These are phyloP conservation scores for Aphaenogaster ashmeadi DNA, from an alignment of 1,140 invertebrate genomes.

Conservation along the genomic window DNA sequence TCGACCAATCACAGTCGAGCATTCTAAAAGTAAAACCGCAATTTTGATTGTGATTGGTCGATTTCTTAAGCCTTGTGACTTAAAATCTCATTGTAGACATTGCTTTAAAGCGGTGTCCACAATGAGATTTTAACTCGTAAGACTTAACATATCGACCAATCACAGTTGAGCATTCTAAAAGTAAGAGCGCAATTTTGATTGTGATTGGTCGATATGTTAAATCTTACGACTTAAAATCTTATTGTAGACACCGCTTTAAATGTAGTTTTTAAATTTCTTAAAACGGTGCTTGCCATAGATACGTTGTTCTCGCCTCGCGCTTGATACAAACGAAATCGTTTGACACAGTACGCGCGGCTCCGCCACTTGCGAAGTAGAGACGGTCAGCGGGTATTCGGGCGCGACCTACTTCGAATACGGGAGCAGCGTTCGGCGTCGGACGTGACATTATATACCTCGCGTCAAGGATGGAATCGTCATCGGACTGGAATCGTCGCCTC, in stretches of 20 bases:
- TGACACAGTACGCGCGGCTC: background rate
- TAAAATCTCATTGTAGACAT: too few relatives aligned
- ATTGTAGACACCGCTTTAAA: background rate
- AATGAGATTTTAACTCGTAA: too few relatives aligned
- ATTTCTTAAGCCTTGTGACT: too few relatives aligned
- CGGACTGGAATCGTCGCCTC: background rate
- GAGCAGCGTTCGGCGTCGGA: conserved; percentile 3
- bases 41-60: too few relatives aligned
- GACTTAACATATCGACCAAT: too few relatives aligned
- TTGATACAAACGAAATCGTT: background rate
- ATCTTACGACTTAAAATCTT: too few relatives aligned
- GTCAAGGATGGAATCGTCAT: background rate
- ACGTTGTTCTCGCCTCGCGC: background rate
- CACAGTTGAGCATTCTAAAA: too few relatives aligned
- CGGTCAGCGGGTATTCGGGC: conserved; percentile 22
- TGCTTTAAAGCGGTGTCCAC: too few relatives aligned
- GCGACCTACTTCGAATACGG: background rate
- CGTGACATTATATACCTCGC: background rate
- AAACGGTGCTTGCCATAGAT: background rate
- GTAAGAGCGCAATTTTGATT: too few relatives aligned
- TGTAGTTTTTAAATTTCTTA: background rate
- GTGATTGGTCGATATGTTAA: too few relatives aligned
- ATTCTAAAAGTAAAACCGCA: too few relatives aligned
- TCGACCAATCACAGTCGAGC: too few relatives aligned
- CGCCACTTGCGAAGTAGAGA: background rate